Evolutionary conservation across 1,140 invertebrate genomes (phyloP).

Genomic region (Diachasmimorpha longicaudata): DNA sequence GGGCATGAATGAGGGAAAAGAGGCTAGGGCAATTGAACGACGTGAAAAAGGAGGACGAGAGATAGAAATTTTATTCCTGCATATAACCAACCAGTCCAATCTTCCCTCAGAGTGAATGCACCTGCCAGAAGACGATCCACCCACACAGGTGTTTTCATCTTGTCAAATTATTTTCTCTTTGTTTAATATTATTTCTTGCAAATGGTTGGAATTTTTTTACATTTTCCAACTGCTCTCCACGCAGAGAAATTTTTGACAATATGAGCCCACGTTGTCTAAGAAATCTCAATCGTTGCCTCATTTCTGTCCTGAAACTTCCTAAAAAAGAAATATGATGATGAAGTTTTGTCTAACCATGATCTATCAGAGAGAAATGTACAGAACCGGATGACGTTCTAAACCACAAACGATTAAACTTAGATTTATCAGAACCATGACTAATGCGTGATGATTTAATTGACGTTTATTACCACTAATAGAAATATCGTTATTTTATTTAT

Average conservation of each 20-base stretch:
- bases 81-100: not conserved
- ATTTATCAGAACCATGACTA: not conserved
- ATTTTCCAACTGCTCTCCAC: no score
- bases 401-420: not conserved
- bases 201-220: no score
- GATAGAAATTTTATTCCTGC: conserved; percentile 13
- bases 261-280: no score
- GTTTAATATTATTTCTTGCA: not conserved
- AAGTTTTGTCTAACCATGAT: no score
- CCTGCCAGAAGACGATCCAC: conserved; percentile 6
- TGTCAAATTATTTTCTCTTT: not conserved
- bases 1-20: no score
- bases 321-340: no score
- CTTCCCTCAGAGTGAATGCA: not conserved
- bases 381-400: not conserved
- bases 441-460: not conserved
- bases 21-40: not conserved
- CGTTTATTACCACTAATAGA: not conserved
- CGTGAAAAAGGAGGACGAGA: not conserved
- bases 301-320: no score
- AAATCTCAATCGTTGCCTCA: no score
- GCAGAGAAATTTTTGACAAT: no score
- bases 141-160: conserved; percentile 4
- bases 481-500: not conserved
- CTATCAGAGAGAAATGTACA: not conserved